phyloP scores from a whole-genome alignment of 1,140 invertebrate species.

The Halictus rubicundus region DNA sequence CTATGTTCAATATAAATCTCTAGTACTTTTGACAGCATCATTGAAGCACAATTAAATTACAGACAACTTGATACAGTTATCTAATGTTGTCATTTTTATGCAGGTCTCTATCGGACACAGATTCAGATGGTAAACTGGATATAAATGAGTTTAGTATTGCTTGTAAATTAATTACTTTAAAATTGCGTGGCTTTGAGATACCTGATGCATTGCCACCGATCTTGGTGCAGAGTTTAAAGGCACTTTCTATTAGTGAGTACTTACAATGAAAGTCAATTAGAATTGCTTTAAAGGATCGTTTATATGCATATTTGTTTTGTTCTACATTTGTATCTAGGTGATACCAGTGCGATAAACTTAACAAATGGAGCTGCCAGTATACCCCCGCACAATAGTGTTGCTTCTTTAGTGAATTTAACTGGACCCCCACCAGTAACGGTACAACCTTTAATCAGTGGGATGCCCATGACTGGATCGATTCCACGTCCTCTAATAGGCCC shows the following conservation, averaged over 20 bases:
- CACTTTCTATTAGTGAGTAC: slow-evolving; percentile 69
- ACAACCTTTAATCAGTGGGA: slow-evolving; percentile 53
- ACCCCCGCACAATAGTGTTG: slow-evolving; percentile 52
- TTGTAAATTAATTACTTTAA: slow-evolving; percentile 97
- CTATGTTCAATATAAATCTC: not conserved
- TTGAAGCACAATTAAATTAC: not conserved
- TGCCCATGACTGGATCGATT: slow-evolving; percentile 60
- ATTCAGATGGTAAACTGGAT: slow-evolving; percentile 98
- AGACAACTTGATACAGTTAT: not conserved
- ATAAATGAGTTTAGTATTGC: slow-evolving; percentile 98
- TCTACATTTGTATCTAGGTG: slow-evolving; percentile 23
- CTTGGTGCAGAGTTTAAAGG: slow-evolving; percentile 85
- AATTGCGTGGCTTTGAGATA: slow-evolving; percentile 94
- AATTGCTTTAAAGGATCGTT: not conserved
- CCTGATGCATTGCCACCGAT: slow-evolving; percentile 91
- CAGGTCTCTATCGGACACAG: slow-evolving; percentile 95
- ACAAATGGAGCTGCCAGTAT: slow-evolving; percentile 51
- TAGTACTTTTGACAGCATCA: too few relatives aligned
- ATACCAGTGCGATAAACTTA: slow-evolving; percentile 38
- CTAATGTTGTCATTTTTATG: slow-evolving; percentile 12
- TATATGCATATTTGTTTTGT: not conserved
- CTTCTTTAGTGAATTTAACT: slow-evolving; percentile 59
- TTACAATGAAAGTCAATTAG: not conserved
- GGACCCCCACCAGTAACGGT: slow-evolving; percentile 60
- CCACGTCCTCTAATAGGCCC: slow-evolving; percentile 68